phyloP scores from a whole-genome alignment of 2,113 vertebrate species.

The Cairina moschata region DNA sequence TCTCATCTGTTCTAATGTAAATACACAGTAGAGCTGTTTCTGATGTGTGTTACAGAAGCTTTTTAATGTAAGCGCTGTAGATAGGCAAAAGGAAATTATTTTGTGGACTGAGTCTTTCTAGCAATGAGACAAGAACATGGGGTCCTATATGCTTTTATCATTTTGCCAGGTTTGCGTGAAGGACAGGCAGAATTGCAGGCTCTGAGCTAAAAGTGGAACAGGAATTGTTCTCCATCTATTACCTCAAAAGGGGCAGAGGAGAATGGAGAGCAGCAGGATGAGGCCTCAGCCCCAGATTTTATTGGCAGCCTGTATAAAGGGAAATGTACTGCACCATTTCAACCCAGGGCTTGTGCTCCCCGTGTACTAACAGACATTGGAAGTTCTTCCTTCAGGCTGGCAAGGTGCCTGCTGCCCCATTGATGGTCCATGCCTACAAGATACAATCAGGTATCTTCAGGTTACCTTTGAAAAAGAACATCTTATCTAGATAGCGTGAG shows the following conservation, averaged over 20 bases:
- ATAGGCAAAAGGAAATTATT: background rate
- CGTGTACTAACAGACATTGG: background rate
- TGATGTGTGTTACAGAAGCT: background rate
- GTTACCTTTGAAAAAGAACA: background rate
- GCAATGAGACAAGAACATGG: background rate
- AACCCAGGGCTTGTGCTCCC: background rate
- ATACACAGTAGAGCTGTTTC: background rate
- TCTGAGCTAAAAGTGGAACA: background rate
- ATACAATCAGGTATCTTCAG: background rate
- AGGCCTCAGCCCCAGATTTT: background rate
- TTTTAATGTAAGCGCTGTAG: background rate
- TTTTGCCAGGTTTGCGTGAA: background rate
- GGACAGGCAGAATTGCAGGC: background rate
- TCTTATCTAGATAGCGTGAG: background rate
- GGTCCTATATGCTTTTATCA: background rate
- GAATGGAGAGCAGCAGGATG: background rate
- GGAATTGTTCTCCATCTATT: background rate
- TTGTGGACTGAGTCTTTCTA: background rate
- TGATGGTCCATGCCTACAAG: accelerated
- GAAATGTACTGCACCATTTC: background rate
- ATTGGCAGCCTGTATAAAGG: background rate
- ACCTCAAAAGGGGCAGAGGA: background rate
- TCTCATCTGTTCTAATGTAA: background rate
- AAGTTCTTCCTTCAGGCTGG: background rate
- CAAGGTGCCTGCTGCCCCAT: background rate